phyloP scores from a whole-genome alignment of 2,888 invertebrate genomes.

The Drosophila kanekoi region DNA sequence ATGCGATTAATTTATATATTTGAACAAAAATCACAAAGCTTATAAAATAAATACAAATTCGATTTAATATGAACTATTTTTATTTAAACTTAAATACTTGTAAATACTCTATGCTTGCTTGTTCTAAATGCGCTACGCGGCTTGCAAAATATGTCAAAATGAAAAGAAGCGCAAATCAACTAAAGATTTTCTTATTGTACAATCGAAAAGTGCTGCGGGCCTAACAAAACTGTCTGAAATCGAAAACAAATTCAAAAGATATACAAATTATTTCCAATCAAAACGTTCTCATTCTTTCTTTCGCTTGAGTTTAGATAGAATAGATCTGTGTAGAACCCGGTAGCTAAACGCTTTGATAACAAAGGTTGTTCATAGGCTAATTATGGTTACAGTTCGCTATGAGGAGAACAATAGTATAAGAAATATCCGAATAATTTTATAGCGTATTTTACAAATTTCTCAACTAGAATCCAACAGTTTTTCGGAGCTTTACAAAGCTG shows the following conservation, averaged over 20 bases:
- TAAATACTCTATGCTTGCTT: constrained; percentile 51
- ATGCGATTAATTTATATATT: constrained; percentile 59
- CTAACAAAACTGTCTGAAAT: constrained; percentile 39
- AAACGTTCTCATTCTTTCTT: neutral
- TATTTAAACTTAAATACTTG: constrained; percentile 36
- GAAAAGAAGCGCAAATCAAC: constrained; percentile 12
- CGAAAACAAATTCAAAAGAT: neutral
- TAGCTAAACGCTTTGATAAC: constrained; percentile 33
- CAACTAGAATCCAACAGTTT: neutral
- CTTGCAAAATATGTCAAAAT: constrained; percentile 16
- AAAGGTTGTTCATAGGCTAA: constrained; percentile 62
- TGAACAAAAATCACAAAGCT: constrained; percentile 36
- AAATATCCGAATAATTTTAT: constrained; percentile 8
- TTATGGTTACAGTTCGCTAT: constrained; percentile 65
- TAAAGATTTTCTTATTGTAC: constrained; percentile 20
- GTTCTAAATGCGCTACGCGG: constrained; percentile 27
- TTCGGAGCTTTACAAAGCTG: neutral
- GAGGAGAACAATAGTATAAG: constrained; percentile 28
- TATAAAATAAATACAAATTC: constrained; percentile 44
- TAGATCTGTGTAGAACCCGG: constrained; percentile 15
- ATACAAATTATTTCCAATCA: constrained; percentile 4
- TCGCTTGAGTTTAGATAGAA: constrained; percentile 3
- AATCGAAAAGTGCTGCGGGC: constrained; percentile 11
- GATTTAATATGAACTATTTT: constrained; percentile 37
- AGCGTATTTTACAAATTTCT: neutral